Conservation (phyloP, 2,113 vertebrate species). For the Chelonoidis abingdonii region DNA sequence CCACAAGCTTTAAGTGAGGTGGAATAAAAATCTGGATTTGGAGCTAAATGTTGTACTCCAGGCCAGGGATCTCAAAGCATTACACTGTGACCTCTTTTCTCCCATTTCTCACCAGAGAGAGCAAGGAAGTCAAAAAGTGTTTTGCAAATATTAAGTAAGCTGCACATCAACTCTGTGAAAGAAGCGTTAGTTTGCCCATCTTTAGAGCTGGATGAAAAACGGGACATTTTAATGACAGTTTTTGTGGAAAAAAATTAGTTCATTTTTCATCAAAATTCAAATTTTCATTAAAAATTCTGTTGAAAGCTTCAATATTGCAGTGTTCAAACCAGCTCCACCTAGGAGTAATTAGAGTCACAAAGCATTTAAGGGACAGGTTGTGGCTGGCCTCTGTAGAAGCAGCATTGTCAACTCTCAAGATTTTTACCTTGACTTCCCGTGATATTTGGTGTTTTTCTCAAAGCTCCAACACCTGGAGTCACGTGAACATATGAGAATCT, state of each 20-base stretch:
- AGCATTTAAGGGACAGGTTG: neutral
- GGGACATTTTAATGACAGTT: neutral
- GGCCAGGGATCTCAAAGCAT: neutral
- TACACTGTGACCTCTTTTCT: neutral
- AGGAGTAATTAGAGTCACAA: neutral
- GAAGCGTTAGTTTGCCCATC: neutral
- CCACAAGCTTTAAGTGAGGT: neutral
- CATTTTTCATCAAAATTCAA: neutral
- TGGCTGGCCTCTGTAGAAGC: neutral
- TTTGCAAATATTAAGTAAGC: neutral
- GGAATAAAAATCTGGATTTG: neutral
- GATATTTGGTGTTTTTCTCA: neutral
- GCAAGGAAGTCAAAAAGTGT: neutral
- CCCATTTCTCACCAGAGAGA: neutral
- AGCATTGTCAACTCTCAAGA: neutral
- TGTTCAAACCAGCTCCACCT: neutral
- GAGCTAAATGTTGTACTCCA: neutral
- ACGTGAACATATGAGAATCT: neutral
- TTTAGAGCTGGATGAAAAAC: neutral
- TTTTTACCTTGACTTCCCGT: neutral
- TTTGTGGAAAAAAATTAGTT: neutral
- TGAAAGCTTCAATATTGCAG: neutral
- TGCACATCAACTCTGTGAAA: neutral
- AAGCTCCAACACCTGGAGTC: neutral
- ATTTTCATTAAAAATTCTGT: neutral